Percentiles rank a stretch among this genome's conserved stretches.
Evolutionary conservation across 1,140 invertebrate species (phyloP).

Genomic region (Sycobia sp.): DNA sequence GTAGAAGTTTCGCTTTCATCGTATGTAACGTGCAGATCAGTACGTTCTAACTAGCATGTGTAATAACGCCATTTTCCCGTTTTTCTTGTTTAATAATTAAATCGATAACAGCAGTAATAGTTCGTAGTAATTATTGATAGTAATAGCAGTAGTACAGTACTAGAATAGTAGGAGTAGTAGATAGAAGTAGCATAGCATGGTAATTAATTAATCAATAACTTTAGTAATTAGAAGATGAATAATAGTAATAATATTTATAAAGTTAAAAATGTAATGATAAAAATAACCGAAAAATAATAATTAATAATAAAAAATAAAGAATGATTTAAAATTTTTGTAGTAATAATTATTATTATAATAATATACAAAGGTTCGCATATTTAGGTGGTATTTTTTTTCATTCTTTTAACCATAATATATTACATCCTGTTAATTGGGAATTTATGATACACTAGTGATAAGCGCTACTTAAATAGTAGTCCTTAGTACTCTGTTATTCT

Average conservation of each 20-base stretch:
- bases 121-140: constrained; percentile 48
- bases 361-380: constrained; percentile 16
- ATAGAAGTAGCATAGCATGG: constrained; percentile 36
- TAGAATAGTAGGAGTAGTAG: constrained; percentile 43
- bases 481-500: constrained; percentile 33
- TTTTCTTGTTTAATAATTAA: constrained; percentile 49
- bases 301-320: constrained; percentile 36
- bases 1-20: constrained; percentile 20
- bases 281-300: constrained; percentile 36
- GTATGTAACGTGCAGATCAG: constrained; percentile 42
- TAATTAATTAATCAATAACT: constrained; percentile 31
- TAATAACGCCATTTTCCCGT: constrained; percentile 33
- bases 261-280: constrained; percentile 47
- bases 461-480: constrained; percentile 48
- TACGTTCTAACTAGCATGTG: constrained; percentile 51
- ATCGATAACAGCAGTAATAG: constrained; percentile 50
- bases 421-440: constrained; percentile 55
- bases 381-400: constrained; percentile 39
- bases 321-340: constrained; percentile 48
- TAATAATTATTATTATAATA: constrained; percentile 27
- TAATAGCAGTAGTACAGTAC: constrained; percentile 47
- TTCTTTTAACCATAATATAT: constrained; percentile 47
- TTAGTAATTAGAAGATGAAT: constrained; percentile 38
- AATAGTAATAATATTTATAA: constrained; percentile 39
- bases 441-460: constrained; percentile 59